Evolutionary conservation across 92 coral and sea anemone species (phyloP), one percentile per base, ranked within the genome.

Genomic region (Umimayanthus chanpuru): DNA sequence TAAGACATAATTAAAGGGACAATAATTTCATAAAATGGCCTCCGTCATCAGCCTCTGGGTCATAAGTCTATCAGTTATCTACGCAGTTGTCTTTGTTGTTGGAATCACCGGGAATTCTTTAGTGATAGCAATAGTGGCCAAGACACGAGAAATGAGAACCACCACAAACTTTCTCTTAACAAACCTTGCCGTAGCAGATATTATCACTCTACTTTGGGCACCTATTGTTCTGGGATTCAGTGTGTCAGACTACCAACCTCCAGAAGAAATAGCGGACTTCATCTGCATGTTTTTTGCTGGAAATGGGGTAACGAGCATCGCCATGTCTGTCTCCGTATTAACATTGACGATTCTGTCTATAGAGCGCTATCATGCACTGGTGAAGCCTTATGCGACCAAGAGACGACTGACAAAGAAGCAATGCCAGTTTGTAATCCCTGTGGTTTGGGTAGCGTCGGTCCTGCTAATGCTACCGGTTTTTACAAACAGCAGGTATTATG

Each of bases 301-400:
- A 73, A 73, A 73, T 14, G 78, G 78, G 6, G 78, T 73, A 30
- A 73, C 78, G 15, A 73, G 78, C 78, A 73, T 73, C 78, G 78
- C 78, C 78, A 73, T 73, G 78, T 16, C 78, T 73, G 78, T 73
- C 5, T 32, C 78, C 6, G 78, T 73, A 8, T 4, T 73, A 40
- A 32, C 43, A 3, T 73, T 73, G 47, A 73, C 78, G 12, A 73
- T 73, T 73, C 6, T 73, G 15, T 32, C 78, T 15, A 6, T 73
- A 73, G 78, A 73, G 47, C 78, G 78, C 25, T 73, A 73, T 36
- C 5, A 32, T 12, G 78, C 78, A 4, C 44, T 73, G 6, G n/a
- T 73, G 21, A 73, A 73, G 49, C 78, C 78, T 14, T 73, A 73
- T 36, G 78, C 78, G 14, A 73, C 25, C 44, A 73, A 73, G 49